phyloP scores from a whole-genome alignment of 2,797 vertebrate species.

The Cuniculus paca region DNA sequence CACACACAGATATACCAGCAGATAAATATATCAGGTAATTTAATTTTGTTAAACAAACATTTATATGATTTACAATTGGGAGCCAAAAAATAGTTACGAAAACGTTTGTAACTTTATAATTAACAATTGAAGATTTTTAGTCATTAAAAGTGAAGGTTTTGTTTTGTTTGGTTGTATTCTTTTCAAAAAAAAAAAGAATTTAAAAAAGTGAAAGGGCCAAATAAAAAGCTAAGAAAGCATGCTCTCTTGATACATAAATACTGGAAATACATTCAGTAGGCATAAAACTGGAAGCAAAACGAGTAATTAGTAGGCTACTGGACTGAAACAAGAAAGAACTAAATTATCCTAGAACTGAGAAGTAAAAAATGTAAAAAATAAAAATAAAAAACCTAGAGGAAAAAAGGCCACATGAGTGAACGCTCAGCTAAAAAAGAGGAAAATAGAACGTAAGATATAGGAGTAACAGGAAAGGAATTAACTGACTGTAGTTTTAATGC shows the following conservation, averaged over 20 bases:
- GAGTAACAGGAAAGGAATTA: neutral
- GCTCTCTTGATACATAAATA: neutral
- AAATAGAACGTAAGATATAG: neutral
- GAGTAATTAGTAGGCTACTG: neutral
- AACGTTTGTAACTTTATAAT: neutral
- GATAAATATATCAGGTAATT: neutral
- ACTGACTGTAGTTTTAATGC: neutral
- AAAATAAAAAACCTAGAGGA: neutral
- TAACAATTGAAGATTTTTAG: neutral
- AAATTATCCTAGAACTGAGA: neutral
- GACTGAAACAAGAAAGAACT: neutral
- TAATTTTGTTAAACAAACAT: neutral
- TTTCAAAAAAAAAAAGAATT: too few species aligned
- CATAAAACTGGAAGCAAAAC: neutral
- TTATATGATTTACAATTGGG: neutral
- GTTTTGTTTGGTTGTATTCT: too few species aligned
- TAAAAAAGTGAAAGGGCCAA: neutral
- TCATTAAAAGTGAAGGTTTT: neutral
- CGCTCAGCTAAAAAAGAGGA: neutral
- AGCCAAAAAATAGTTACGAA: neutral
- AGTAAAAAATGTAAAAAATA: neutral
- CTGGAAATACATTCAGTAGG: neutral
- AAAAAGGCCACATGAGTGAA: neutral
- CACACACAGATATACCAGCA: neutral
- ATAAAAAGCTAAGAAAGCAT: neutral